Base-by-base conservation (phyloP, 2,888 invertebrate species). In the Thecocarcelia acutangulata region DNA sequence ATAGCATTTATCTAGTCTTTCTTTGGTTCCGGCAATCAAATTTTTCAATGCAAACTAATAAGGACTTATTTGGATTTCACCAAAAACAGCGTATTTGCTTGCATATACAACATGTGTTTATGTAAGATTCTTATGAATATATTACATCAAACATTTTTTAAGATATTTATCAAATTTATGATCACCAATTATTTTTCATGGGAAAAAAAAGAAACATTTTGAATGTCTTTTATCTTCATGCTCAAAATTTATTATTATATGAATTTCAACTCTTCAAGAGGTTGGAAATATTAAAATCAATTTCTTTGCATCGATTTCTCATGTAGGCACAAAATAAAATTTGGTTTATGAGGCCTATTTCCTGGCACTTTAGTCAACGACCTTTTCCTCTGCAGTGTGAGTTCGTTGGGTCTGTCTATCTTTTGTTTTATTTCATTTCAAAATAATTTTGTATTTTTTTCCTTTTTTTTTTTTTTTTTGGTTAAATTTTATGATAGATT, bases 121-220 rank as follows among this genome's bases (percentile, higher is more conserved):
- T 5, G 12, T 11, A 56, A n/a, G n/a, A n/a, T n/a, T n/a, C 3
- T 9, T 4, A 46, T 15, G 11, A 12, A 33, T 3, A 5, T 8
- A 46, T 42, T 11, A 40, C 9, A 56, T 13, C 37, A 64, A 15
- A 56, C 19, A 40, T 54, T 74, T 64, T 58, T 33, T 8, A 1
- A 33, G n/a, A 64, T 64, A 82, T 69, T 69, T 78, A 70, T 78
- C 77, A 82, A 82, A 82, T 82, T 82, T 82, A 78, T 82, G 77
- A 82, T 74, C 75, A 80, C 72, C 80, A 75, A 75, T 75, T 80
- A 75, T 58, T 70, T 75, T 33, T n/a, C n/a, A n/a, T 5, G 33
- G 9, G 9, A 8, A 8, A 33, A 33, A 40, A 58, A 69, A 48
- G n/a, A 58, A 46, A 58, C 63, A 74, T 63, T 37, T 44, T 70